Evolutionary conservation across 2,113 vertebrate genomes (phyloP).

Genomic region (Gorilla gorilla): DNA sequence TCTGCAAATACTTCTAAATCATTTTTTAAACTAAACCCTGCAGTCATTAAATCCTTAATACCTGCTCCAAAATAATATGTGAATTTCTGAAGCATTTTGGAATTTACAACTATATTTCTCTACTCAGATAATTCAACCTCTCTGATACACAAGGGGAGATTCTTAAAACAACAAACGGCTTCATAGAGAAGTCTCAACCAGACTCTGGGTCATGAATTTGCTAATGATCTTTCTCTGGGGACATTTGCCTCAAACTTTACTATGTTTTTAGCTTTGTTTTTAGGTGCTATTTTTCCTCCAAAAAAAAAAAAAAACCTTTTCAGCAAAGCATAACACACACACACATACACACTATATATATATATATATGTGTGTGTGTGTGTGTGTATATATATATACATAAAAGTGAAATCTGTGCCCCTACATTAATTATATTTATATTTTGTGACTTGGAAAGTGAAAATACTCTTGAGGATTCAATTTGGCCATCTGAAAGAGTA

Average conservation of each 20-base stretch:
- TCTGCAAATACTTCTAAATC: not conserved
- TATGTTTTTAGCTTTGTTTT: not conserved
- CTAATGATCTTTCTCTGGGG: not conserved
- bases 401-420: not conserved
- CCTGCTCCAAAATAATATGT: not conserved
- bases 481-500: not conserved
- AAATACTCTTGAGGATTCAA: conserved; percentile 9
- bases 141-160: not conserved
- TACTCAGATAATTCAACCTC: not conserved
- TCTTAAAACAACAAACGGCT: conserved; percentile 37
- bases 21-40: conserved; percentile 12
- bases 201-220: not conserved
- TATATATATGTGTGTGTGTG: not conserved
- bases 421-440: not conserved
- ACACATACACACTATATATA: not conserved
- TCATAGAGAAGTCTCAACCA: conserved; percentile 24
- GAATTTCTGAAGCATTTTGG: conserved; percentile 14
- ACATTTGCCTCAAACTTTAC: not conserved
- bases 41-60: conserved; percentile 6
- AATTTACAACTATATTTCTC: not conserved
- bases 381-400: not conserved
- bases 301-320: conserved; percentile 12
- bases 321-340: not conserved
- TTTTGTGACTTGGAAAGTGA: not conserved
- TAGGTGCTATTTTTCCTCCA: not conserved